These are phyloP conservation scores for Coecobrya sp. DNA, from an alignment of 2,888 invertebrate genomes.

Conservation along the genomic window DNA sequence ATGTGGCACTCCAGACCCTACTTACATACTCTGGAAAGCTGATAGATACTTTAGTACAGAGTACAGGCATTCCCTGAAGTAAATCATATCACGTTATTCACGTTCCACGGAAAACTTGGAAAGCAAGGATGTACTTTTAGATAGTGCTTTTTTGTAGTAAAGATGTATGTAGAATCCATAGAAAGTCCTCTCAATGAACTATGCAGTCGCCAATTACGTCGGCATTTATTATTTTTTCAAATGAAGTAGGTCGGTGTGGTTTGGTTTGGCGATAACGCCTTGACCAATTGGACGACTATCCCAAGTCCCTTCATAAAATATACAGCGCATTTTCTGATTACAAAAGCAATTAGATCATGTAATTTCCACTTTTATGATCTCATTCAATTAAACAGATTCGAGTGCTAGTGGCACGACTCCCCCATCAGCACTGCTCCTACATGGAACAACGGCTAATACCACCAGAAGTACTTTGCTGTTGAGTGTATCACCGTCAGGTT, in stretches of 20 bases:
- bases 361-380: conserved; percentile 77
- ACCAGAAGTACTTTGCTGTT: conserved; percentile 56
- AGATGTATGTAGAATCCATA: not conserved
- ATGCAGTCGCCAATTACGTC: not conserved
- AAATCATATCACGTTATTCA: not conserved
- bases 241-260: not conserved
- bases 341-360: conserved; percentile 71
- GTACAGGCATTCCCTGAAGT: conserved; percentile 23
- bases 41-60: conserved; percentile 11
- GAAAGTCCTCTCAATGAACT: not conserved
- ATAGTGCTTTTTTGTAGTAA: not conserved
- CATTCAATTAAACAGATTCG: conserved; percentile 74
- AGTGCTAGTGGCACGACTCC: conserved; percentile 48
- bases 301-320: not conserved
- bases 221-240: conserved; percentile 30
- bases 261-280: not conserved
- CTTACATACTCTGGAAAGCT: too few species aligned
- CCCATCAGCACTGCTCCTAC: conserved; percentile 22
- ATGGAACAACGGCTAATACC: conserved; percentile 14
- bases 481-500: conserved; percentile 69
- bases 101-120: not conserved
- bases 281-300: not conserved
- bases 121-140: not conserved
- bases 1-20: not conserved
- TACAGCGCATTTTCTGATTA: conserved; percentile 67